A percentile compares a stretch with the other conserved stretches of the same genome.
Conservation (phyloP, 1,140 invertebrate species). For the Plodia interpunctella region DNA sequence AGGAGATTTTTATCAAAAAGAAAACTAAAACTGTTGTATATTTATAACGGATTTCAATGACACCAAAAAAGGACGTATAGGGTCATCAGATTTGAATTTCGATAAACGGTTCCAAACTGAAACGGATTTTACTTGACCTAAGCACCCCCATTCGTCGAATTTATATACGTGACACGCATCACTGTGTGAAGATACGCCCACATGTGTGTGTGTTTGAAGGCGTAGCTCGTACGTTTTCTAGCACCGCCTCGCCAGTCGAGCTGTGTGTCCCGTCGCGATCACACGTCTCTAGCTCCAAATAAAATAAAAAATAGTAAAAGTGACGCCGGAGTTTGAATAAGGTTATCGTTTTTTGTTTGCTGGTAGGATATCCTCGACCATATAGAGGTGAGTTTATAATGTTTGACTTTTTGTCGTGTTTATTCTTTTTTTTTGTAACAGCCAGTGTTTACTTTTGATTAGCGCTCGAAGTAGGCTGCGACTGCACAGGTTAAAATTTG, state of each 20-base stretch:
- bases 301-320: constrained; percentile 19
- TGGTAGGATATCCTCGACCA: constrained; percentile 48
- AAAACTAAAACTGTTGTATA: background rate
- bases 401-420: constrained; percentile 28
- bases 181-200: constrained; percentile 10
- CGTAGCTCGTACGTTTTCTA: constrained; percentile 42
- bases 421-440: constrained; percentile 17
- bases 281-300: constrained; percentile 26
- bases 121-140: constrained; percentile 18
- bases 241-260: constrained; percentile 56
- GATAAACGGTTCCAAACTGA: background rate
- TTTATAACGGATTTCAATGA: background rate
- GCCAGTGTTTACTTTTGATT: constrained; percentile 28
- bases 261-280: constrained; percentile 28
- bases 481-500: constrained; percentile 16
- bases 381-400: constrained; percentile 45
- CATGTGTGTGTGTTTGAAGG: constrained; percentile 52
- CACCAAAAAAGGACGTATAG: constrained; percentile 3
- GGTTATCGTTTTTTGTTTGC: constrained; percentile 47
- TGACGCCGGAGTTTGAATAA: constrained; percentile 49
- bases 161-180: constrained; percentile 45
- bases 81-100: constrained; percentile 9
- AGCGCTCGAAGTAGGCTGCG: constrained; percentile 15
- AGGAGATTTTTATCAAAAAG: background rate
- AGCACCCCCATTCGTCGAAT: constrained; percentile 45